Base-by-base conservation (phyloP, 2,888 invertebrate species). In the Hirtodrosophila confusa region DNA sequence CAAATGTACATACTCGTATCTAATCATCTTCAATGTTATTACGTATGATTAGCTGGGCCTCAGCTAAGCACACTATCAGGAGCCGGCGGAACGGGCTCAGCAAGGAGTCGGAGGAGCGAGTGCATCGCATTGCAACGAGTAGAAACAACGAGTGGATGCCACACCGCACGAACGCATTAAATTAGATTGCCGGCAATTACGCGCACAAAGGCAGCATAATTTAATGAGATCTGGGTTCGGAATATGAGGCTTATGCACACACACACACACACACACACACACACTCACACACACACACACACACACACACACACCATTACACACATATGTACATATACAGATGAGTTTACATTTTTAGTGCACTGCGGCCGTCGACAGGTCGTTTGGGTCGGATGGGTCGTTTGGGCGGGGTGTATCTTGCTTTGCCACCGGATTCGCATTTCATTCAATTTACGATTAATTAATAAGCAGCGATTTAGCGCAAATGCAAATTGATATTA, bases 401-500 rank as follows among this genome's bases (percentile, higher is more conserved):
- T 27, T 27, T 27, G 5, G 5, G 6, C 27, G 17, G 17, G 17
- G 17, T 17, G 54, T 54, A 72, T 37, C 48, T 58, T 60, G 53
- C 23, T 37, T 37, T 40, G 35, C 4, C 37, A 49, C 12, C 10
- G 35, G 27, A 24, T 51, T 54, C 40, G 44, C 53, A 71, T 62
- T 69, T 67, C 48, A 74, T 77, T 62, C 41, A 71, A 71, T 63
- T 79, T 65, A 27, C 35, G 36, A 58, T 85, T 80, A 85, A 88
- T 86, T 80, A 83, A 86, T 84, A 84, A 80, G 86, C 84, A 69
- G 60, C 86, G 67, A 86, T 88, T 88, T 86, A 69, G 78, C 50
- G 35, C 60, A 61, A 69, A 69, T 82, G 70, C 67, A 86, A 84
- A 84, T 88, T 88, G 88, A 88, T 84, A 84, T 88, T 88, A 88